phyloP scores from a whole-genome alignment of 2,113 vertebrate species.

The Trichomycterus rosablanca region DNA sequence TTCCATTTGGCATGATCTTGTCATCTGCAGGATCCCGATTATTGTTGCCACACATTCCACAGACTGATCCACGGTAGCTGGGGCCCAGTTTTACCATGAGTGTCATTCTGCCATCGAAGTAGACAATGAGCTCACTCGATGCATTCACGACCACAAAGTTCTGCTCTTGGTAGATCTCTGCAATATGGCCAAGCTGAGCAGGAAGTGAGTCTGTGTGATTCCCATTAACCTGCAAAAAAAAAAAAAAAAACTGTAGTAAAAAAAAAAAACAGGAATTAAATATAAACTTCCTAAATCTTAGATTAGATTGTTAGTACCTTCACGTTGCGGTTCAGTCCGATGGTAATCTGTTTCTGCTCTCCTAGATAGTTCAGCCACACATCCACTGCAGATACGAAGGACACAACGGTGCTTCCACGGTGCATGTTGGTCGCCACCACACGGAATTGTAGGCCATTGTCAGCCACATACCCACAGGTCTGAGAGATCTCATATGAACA shows the following conservation, averaged over 20 bases:
- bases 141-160: constrained; percentile 47
- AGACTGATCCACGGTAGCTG: constrained; percentile 35
- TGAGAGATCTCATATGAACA: constrained; percentile 62
- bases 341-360: too few relatives aligned
- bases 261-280: too few relatives aligned
- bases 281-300: too few relatives aligned
- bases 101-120: constrained; percentile 52
- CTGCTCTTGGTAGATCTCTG: constrained; percentile 35
- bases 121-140: constrained; percentile 44
- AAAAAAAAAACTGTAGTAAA: too few relatives aligned
- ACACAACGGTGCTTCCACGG: constrained; percentile 53
- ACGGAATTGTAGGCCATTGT: too few relatives aligned
- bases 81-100: constrained; percentile 49
- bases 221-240: constrained; percentile 61
- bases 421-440: constrained; percentile 57
- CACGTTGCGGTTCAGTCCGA: too few relatives aligned
- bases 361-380: too few relatives aligned
- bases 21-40: constrained; percentile 59
- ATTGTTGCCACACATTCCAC: constrained; percentile 64
- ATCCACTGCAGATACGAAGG: too few relatives aligned
- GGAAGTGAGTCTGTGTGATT: constrained; percentile 26
- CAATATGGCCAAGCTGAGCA: constrained; percentile 32
- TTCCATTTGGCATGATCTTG: constrained; percentile 55
- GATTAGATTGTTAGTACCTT: too few relatives aligned
- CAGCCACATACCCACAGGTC: constrained; percentile 36